Percentiles rank a stretch among this genome's conserved stretches.
phyloP scores from a whole-genome alignment of 2,797 vertebrate genomes.

The Tolypeutes matacus region DNA sequence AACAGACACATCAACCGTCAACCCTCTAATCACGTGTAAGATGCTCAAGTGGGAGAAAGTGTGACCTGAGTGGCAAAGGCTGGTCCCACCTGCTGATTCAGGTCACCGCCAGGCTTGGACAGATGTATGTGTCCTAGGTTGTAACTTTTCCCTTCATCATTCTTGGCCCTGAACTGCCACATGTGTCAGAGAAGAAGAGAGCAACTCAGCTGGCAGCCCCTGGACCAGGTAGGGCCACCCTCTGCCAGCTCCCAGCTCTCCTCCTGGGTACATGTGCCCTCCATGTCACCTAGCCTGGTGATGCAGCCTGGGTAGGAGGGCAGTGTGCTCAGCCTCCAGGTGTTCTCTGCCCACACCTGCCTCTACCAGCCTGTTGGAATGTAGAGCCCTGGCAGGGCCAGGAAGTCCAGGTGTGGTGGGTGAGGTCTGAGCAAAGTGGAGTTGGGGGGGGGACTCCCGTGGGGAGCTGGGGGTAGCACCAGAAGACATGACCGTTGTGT shows the following conservation, averaged over 20 bases:
- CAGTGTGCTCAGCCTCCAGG: not conserved
- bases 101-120: not conserved
- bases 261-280: fast-evolving
- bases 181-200: not conserved
- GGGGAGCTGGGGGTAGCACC: too few relatives aligned
- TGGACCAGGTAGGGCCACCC: not conserved
- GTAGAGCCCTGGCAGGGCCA: not conserved
- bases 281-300: not conserved
- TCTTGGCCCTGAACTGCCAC: not conserved
- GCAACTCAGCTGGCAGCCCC: not conserved
- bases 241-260: not conserved
- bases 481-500: not conserved
- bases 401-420: slow-evolving; percentile 4
- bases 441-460: not conserved
- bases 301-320: not conserved
- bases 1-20: not conserved
- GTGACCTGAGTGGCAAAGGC: not conserved
- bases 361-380: slow-evolving; percentile 57
- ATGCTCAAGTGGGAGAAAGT: fast-evolving
- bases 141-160: not conserved
- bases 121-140: fast-evolving
- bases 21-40: not conserved
- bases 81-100: not conserved
- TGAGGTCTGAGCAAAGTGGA: not conserved
- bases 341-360: slow-evolving; percentile 29